A percentile compares a stretch with the other conserved stretches of the same genome.
phyloP scores from a whole-genome alignment of 2,888 invertebrate genomes.

The Dicyrtoma fusca region DNA sequence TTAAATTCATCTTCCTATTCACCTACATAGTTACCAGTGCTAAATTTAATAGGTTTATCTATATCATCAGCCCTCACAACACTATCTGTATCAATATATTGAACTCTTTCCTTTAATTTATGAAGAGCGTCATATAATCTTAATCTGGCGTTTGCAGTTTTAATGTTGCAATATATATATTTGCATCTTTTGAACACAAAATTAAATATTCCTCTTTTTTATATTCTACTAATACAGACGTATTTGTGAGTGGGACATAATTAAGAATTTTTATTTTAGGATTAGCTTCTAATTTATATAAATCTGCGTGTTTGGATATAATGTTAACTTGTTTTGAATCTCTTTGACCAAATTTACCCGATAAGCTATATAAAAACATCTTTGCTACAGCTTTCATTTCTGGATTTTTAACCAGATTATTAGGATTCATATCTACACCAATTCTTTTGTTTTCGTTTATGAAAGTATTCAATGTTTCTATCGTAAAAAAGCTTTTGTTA shows the following conservation, averaged over 20 bases:
- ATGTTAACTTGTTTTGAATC: slow-evolving; percentile 1
- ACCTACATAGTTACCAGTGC: background rate
- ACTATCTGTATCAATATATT: slow-evolving; percentile 1
- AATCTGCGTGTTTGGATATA: no score
- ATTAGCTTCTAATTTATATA: no score
- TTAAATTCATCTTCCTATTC: background rate
- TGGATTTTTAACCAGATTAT: background rate
- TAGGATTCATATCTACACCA: background rate
- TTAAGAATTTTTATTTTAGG: no score
- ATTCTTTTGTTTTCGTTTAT: background rate
- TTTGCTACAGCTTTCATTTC: no score
- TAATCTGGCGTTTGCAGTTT: slow-evolving; percentile 1
- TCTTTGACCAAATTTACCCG: slow-evolving; percentile 8
- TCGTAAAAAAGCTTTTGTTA: background rate
- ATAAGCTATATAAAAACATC: background rate
- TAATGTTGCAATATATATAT: background rate
- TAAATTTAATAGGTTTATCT: background rate
- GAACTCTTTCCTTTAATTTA: background rate
- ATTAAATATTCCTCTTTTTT: background rate
- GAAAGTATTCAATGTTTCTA: background rate
- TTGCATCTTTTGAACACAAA: background rate
- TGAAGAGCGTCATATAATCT: background rate
- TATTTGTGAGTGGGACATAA: no score
- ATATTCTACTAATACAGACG: background rate
- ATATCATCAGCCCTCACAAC: background rate